Percentiles rank a stretch among this genome's conserved stretches.
phyloP scores from a whole-genome alignment of 2,113 vertebrate species.

The Pterophyllum scalare region DNA sequence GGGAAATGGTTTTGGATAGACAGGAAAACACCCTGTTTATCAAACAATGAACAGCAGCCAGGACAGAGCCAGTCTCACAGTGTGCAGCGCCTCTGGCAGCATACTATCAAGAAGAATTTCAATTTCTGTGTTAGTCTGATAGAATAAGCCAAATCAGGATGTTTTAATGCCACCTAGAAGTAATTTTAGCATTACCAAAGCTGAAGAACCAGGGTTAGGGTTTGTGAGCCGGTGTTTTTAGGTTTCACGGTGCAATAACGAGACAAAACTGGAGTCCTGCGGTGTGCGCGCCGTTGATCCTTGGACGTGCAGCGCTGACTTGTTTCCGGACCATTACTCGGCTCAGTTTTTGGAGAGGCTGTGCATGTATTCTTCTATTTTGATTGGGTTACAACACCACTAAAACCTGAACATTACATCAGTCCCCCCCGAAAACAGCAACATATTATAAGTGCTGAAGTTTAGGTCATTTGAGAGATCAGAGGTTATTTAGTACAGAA shows the following conservation, averaged over 20 bases:
- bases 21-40: neutral
- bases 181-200: neutral
- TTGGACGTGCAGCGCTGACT: neutral
- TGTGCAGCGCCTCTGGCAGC: no score
- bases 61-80: neutral
- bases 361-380: neutral
- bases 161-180: neutral
- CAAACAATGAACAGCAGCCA: neutral
- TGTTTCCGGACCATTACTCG: no score
- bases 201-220: neutral
- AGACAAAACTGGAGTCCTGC: neutral
- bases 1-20: neutral
- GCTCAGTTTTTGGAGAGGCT: neutral
- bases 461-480: neutral
- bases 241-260: neutral
- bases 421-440: neutral
- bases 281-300: neutral
- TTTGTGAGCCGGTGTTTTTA: neutral
- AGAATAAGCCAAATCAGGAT: no score
- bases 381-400: neutral
- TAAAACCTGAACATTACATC: rapidly evolving
- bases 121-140: no score
- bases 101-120: no score
- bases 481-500: neutral
- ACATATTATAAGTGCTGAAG: no score